Conservation (phyloP, 37 sponge, comb jelly and placozoan genomes). For the Beroe forskalii region DNA sequence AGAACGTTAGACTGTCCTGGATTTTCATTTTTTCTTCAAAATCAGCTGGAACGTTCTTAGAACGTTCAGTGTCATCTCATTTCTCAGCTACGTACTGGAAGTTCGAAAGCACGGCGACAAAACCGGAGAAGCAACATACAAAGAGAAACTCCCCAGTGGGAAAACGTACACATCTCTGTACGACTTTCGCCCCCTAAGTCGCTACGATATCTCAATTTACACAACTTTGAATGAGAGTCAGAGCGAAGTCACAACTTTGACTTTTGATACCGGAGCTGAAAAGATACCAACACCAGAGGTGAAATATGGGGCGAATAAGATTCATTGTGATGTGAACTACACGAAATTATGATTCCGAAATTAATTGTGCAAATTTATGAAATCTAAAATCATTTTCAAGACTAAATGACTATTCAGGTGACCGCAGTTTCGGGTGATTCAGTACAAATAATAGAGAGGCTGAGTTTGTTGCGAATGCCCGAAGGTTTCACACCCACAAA, state of each 20-base stretch:
- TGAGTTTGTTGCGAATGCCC: neutral
- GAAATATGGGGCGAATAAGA: neutral
- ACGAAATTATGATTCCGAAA: neutral
- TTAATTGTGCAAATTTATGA: too few species aligned
- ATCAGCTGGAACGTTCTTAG: too few species aligned
- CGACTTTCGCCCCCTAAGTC: too few species aligned
- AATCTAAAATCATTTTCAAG: too few species aligned
- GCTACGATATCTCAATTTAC: neutral
- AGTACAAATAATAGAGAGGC: neutral
- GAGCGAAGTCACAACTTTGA: neutral
- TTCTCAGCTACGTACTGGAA: constrained; percentile 14
- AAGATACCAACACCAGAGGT: constrained; percentile 29
- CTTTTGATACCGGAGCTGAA: neutral
- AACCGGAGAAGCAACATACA: neutral
- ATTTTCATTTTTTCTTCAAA: too few species aligned
- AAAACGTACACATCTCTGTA: too few species aligned
- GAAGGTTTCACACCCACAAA: neutral
- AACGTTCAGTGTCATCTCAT: too few species aligned
- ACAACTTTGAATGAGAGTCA: neutral
- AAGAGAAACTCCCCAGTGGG: neutral
- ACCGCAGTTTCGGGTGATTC: neutral
- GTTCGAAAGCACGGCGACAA: constrained; percentile 4
- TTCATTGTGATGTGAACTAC: neutral
- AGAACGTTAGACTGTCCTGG: too few species aligned
- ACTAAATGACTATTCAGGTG: too few species aligned